These are phyloP conservation scores for Darevskia nairensis DNA, from an alignment of 2,797 vertebrate species.

Conservation along the genomic window DNA sequence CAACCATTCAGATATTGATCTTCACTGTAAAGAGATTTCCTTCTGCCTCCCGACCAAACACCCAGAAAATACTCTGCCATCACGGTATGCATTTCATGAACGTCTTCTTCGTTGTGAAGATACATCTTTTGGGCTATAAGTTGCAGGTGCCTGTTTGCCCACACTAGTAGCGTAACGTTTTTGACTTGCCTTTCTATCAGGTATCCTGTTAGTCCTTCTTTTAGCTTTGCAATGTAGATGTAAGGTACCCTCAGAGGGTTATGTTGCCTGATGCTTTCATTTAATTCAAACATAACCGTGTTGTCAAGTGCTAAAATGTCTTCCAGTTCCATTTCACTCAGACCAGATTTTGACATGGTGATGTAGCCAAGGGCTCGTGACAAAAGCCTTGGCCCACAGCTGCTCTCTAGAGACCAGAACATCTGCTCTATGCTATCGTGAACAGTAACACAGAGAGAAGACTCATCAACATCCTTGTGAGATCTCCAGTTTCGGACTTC, in stretches of 20 bases:
- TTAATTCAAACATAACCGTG: conserved; percentile 91
- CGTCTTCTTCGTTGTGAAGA: conserved; percentile 90
- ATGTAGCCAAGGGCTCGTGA: conserved; percentile 96
- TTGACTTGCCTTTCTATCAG: conserved; percentile 96
- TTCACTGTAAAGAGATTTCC: conserved; percentile 92
- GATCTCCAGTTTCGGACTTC: conserved; percentile 97
- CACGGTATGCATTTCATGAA: conserved; percentile 96
- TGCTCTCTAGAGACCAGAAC: conserved; percentile 95
- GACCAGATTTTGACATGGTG: conserved; percentile 94
- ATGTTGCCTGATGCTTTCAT: conserved; percentile 84
- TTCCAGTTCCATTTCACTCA: conserved; percentile 96
- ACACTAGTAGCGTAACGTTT: conserved; percentile 93
- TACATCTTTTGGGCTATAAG: conserved; percentile 98
- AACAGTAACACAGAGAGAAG: conserved; percentile 93
- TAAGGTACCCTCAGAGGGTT: conserved; percentile 94
- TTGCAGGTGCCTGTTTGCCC: conserved; percentile 98
- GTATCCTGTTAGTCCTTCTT: conserved; percentile 94
- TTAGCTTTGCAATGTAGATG: conserved; percentile 91
- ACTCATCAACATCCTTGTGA: conserved; percentile 97
- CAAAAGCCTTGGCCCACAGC: conserved; percentile 90
- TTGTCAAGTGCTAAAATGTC: conserved; percentile 98
- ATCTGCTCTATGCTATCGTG: conserved; percentile 98
- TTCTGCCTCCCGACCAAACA: conserved; percentile 96
- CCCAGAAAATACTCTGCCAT: conserved; percentile 99
- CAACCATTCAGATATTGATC: conserved; percentile 86